Evolutionary conservation across 2,113 vertebrate genomes (phyloP).

Genomic region (Centropus unirufus): DNA sequence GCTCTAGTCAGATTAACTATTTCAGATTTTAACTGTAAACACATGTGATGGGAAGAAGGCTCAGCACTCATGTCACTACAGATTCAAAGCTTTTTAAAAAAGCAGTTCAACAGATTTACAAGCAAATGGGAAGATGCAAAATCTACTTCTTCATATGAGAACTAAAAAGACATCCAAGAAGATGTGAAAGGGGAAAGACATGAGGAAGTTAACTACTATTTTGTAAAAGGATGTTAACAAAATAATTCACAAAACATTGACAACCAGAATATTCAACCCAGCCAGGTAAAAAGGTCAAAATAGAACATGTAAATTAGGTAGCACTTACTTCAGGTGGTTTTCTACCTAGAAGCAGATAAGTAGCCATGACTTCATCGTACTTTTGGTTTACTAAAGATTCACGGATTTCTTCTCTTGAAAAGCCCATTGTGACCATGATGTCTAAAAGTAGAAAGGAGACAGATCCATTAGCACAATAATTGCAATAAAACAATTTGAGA

Average conservation of each 20-base stretch:
- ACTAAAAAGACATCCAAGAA: not conserved
- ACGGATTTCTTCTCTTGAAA: conserved; percentile 94
- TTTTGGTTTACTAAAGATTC: conserved; percentile 92
- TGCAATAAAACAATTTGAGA: not conserved
- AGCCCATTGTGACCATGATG: conserved; percentile 98
- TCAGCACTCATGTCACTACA: not conserved
- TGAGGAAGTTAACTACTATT: not conserved
- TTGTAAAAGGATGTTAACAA: not conserved
- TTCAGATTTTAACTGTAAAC: conserved; percentile 8
- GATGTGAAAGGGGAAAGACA: not conserved
- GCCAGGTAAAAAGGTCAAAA: not conserved
- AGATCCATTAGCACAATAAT: not conserved
- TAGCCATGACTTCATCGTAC: conserved; percentile 97
- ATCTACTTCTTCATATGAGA: not conserved
- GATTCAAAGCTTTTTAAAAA: not conserved
- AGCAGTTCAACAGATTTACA: not conserved
- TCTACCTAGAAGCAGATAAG: conserved; percentile 93
- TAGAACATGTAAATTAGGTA: not conserved
- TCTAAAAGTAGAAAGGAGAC: conserved; percentile 74
- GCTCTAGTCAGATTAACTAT: not conserved
- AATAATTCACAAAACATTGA: not conserved
- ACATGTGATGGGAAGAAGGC: not conserved
- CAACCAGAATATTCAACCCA: not conserved
- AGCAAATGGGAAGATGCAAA: not conserved
- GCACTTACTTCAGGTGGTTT: conserved; percentile 92